Conservation (phyloP, 2,888 invertebrate genomes). For the Meteorus cinctellus region DNA sequence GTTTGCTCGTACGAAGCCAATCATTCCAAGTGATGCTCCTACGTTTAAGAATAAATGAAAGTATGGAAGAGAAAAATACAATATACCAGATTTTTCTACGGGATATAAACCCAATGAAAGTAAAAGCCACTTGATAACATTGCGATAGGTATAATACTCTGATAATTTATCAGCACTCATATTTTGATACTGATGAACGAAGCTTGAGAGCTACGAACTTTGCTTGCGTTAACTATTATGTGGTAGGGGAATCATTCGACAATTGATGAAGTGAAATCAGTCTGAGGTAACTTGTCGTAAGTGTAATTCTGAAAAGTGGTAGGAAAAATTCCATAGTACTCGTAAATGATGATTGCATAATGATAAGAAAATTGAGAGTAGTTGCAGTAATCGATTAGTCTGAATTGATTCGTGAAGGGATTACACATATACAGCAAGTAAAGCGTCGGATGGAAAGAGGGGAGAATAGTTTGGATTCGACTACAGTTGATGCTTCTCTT, state of each 20-base stretch:
- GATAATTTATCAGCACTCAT: slow-evolving; percentile 7
- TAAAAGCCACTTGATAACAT: slow-evolving; percentile 1
- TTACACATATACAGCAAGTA: neutral
- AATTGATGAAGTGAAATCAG: too few relatives aligned
- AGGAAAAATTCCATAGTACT: too few relatives aligned
- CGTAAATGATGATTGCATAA: too few relatives aligned
- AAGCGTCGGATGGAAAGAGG: neutral
- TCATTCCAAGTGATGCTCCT: slow-evolving; percentile 2
- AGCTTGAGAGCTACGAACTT: neutral
- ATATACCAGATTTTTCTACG: neutral
- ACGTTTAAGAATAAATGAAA: slow-evolving; percentile 13
- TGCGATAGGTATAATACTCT: slow-evolving; percentile 11
- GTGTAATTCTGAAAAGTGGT: too few relatives aligned
- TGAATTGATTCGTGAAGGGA: neutral
- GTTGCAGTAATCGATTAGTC: neutral
- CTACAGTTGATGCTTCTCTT: too few relatives aligned
- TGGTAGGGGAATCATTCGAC: too few relatives aligned
- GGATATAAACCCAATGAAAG: slow-evolving; percentile 18
- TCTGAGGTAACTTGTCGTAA: too few relatives aligned
- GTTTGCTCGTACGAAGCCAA: slow-evolving; percentile 21
- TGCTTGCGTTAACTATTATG: neutral
- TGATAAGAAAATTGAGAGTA: neutral
- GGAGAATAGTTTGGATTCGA: neutral
- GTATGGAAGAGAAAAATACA: slow-evolving; percentile 19
- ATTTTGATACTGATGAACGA: neutral